Conservation (phyloP, 2,113 vertebrate genomes). For the Acanthisitta chloris region DNA sequence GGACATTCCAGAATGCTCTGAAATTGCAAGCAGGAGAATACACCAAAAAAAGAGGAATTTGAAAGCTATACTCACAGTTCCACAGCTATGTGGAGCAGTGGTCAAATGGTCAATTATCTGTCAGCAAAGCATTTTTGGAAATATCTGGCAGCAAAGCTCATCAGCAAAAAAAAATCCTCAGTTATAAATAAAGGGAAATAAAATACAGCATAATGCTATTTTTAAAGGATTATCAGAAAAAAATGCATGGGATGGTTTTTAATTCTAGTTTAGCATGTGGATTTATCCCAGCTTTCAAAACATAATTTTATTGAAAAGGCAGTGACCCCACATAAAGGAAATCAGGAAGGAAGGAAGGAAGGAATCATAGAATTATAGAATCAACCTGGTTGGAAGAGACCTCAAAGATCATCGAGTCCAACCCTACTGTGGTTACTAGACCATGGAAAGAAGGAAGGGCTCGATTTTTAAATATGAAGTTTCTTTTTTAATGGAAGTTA, state of each 20-base stretch:
- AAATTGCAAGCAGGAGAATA: not conserved
- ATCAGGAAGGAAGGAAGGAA: no score
- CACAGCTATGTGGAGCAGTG: not conserved
- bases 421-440: no score
- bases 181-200: not conserved
- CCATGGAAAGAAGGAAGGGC: accelerated
- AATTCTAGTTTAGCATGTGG: not conserved
- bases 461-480: not conserved
- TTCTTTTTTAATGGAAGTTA: not conserved
- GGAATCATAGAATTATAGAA: no score
- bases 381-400: no score
- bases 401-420: no score
- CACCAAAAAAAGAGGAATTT: not conserved
- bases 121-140: not conserved
- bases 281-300: not conserved
- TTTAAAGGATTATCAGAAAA: not conserved
- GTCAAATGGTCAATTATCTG: slow-evolving; percentile 20
- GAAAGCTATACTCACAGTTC: not conserved
- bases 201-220: not conserved
- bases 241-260: not conserved
- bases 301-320: not conserved
- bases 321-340: accelerated
- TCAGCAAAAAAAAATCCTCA: not conserved
- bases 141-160: not conserved
- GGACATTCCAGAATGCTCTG: not conserved